phyloP scores from a whole-genome alignment of 2,113 vertebrate species.

The Vulpes lagopus region DNA sequence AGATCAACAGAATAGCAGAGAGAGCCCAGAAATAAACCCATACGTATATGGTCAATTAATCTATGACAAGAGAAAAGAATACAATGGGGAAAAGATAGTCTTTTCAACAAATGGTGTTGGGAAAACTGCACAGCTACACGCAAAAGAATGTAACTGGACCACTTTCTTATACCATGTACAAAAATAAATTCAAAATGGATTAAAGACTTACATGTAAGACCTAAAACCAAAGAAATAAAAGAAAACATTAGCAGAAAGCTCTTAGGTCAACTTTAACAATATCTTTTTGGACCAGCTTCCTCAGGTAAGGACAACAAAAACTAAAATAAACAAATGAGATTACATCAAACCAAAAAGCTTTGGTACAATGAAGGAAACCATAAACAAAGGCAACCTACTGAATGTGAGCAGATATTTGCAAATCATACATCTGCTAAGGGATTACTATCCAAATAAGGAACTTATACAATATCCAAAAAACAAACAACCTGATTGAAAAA shows the following conservation, averaged over 20 bases:
- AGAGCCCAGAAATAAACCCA: neutral
- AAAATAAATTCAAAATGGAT: neutral
- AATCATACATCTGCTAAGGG: neutral
- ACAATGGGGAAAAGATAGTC: neutral
- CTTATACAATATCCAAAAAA: neutral
- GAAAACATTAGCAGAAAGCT: neutral
- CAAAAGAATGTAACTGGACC: neutral
- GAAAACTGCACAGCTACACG: neutral
- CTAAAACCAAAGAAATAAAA: neutral
- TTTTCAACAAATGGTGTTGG: neutral
- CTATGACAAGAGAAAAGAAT: neutral
- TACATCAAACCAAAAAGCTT: neutral
- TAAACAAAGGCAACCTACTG: neutral
- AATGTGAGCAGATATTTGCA: neutral
- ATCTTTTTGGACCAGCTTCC: neutral
- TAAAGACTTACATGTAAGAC: neutral
- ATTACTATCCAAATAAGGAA: neutral
- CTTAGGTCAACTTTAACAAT: neutral
- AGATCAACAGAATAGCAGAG: neutral
- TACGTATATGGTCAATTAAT: neutral
- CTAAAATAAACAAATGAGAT: neutral
- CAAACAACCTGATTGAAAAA: neutral
- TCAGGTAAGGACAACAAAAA: neutral
- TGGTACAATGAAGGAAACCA: neutral
- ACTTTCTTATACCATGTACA: neutral